Evolutionary conservation across 2,113 vertebrate genomes (phyloP), one percentile per base, ranked within the genome.

Genomic region (Mesembrinibis cayennensis): DNA sequence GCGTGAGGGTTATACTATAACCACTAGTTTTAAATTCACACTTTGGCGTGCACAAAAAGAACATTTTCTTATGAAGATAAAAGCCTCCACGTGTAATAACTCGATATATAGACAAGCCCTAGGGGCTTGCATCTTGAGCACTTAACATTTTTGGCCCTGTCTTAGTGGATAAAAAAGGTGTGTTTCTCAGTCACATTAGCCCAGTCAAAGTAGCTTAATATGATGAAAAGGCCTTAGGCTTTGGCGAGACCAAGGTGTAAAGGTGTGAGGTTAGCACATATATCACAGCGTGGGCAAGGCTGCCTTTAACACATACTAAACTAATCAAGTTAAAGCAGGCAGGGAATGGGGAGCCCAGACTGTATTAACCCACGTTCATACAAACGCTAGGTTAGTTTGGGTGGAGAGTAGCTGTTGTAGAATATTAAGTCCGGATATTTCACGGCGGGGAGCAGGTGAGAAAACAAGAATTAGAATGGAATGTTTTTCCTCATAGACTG

Each of bases 61-160:
- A 94, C 66, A 82, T 80, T 93, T 95, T 97, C 77, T 93, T 90
- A 62, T 4, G 45, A 90, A 95, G 95, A 97, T 95, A 97, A 97
- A 97, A 97, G 94, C 93, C 78, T 97, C 78, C 96, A 93, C 96
- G 58, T 97, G 96, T 96, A 95, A 94, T 95, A 96, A 97, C 96
- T 97, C 82, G 92, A 96, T 96, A 96, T 65, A 96, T 82, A 97
- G 95, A 94, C 96, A 90, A 86, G 90, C 96, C 96, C 95, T 90
- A 29, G 85, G 93, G 96, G 96, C 74, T 92, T 70, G 90, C 96
- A 96, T 96, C 95, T 90, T 90, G 74, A 94, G 90, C 90, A 90
- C 74, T 97, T 95, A 95, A 79, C 95, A 96, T 96, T 97, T 97
- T 96, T 97, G 96, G 96, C 96, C 92, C 88, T 8, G 5, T 95